Evolutionary conservation across 2,888 invertebrate species (phyloP).

Genomic region (Diarsia mendica): DNA sequence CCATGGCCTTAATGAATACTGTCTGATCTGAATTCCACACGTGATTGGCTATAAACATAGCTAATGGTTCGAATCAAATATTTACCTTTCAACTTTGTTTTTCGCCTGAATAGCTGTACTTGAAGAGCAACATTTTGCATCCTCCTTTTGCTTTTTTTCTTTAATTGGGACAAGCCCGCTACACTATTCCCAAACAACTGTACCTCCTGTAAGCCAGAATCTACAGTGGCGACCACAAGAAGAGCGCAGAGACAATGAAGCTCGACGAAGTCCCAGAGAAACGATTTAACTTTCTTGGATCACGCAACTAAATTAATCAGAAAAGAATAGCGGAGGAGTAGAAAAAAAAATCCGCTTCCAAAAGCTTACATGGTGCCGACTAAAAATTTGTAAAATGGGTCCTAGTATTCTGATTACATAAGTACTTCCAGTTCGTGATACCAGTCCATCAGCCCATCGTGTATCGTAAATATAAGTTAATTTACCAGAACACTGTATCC

Average conservation of each 20-base stretch:
- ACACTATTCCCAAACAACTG: too few relatives aligned
- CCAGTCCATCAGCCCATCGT: conserved; percentile 5
- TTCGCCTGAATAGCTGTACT: background rate
- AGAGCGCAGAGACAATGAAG: too few relatives aligned
- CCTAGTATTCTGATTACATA: background rate
- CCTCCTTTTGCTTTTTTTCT: too few relatives aligned
- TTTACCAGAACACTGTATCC: conserved; percentile 3
- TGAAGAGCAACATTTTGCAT: background rate
- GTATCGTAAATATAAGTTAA: conserved; percentile 9
- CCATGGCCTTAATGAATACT: conserved; percentile 48
- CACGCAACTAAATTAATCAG: too few relatives aligned
- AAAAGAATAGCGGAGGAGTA: too few relatives aligned
- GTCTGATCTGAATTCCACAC: conserved; percentile 45
- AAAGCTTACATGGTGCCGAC: background rate
- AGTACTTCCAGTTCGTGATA: background rate
- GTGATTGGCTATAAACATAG: conserved; percentile 36
- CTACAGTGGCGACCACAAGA: too few relatives aligned
- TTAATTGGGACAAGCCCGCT: too few relatives aligned
- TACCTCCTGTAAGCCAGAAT: too few relatives aligned
- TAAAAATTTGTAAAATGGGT: background rate
- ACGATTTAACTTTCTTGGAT: too few relatives aligned
- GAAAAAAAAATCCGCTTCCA: too few relatives aligned
- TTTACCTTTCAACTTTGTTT: conserved; percentile 38
- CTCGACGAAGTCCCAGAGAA: too few relatives aligned
- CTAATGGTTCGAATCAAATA: conserved; percentile 42